Evolutionary conservation across 1,140 invertebrate genomes (phyloP), one percentile per base, ranked within the genome.

Genomic region (Caenorhabditis latens): DNA sequence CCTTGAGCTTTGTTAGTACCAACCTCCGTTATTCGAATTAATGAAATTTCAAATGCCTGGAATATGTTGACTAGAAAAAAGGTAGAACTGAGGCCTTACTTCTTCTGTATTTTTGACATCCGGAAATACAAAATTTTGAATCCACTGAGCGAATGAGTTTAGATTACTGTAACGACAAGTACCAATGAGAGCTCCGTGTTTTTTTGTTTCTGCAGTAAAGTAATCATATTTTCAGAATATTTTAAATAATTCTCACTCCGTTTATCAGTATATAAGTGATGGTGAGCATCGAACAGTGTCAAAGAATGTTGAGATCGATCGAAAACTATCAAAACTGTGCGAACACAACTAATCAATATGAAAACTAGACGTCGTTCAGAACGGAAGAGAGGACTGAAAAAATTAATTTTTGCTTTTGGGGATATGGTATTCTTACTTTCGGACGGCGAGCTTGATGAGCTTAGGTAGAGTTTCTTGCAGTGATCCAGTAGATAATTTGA

Each of bases 81-180:
- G 9, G 42, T 13, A 40, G 9, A 65, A 13, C 5, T 40, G 61
- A 32, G 2, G 46, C 40, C 71, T 50, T 4, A 79, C 71, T 14
- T 79, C 40, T 21, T 50, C 46, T 24, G 8, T 48, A 11, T 14
- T 53, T 13, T 11, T 24, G 43, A 79, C 24, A 50, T 79, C 71
- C 43, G 71, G 71, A 32, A 50, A 79, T 13, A 79, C 46, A 79
- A 50, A 48, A 24, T 79, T 50, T 50, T 79, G 46, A 24, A 79
- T 79, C 71, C 71, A 79, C 24, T 79, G 43, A 50, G 46, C 19
- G 24, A 79, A 79, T 53, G 46, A 79, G 71, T 50, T 48, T 19
- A 79, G 46, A 24, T 79, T 79, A 79, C 71, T 79, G 46, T 79
- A 79, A 50, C 46, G 43, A 43, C 71, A 79, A 79, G 71, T 50